Base-by-base conservation (phyloP, 2,113 vertebrate genomes). In the Toxotes jaculatrix region DNA sequence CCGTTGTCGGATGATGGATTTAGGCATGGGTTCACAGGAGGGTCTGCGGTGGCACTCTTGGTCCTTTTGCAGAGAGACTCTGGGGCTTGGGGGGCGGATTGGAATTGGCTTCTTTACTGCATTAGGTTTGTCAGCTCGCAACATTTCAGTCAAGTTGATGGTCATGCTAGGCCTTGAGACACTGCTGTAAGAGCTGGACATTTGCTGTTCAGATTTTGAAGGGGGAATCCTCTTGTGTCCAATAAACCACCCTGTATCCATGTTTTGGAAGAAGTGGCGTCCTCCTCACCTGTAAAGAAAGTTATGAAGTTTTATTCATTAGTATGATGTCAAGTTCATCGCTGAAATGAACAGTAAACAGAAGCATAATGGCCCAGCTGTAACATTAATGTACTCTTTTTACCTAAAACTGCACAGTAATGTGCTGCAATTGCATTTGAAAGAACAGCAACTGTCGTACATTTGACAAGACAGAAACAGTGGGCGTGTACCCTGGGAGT, bases 1-100 rank as follows among this genome's bases (percentile, higher is more conserved):
- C 0, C 96, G 94, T 13, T 94, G 94, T 55, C 93, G 89, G 45
- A 98, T 97, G 88, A 97, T 98, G 61, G 98, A 96, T 72, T 96
- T 94, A n/a, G 97, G 92, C 0, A 61, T 82, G 0, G 97, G 96
- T 34, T 98, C 98, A 53, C 96, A 97, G 64, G 94, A 93, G 49
- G 81, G 55, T 16, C 89, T 92, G 53, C 74, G 73, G 5, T 83
- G 74, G 9, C 69, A 27, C 55, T 78, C 34, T 2, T 81, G 38
- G 66, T 49, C 67, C 42, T 38, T 82, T 32, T 73, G 53, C 45
- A 31, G 53, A 21, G 89, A 55, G 1, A 61, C 68, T 75, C 69
- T 93, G 65, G 88, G 70, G 40, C 43, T 86, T 4, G 95, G 93
- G 1, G 91, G 94, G 4, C 92, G 84, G 32, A 89, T 89, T 47